Percentiles rank a stretch among this genome's conserved stretches.
Evolutionary conservation across 1,140 invertebrate species (phyloP).

Genomic region (Reticulitermes speratus): DNA sequence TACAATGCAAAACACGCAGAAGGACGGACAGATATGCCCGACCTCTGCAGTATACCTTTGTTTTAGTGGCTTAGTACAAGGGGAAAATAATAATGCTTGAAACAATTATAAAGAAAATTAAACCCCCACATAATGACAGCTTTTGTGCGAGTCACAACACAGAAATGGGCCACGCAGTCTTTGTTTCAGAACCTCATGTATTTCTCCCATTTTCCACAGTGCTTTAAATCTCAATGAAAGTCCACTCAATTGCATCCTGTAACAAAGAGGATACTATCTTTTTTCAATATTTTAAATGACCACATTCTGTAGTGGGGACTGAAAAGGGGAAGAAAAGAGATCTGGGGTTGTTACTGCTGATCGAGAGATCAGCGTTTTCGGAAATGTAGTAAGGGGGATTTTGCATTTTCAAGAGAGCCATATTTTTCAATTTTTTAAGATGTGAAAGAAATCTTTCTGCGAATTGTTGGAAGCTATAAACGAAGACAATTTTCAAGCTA

Average conservation of each 20-base stretch:
- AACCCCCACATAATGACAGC: no score
- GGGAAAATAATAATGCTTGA: no score
- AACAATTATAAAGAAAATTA: no score
- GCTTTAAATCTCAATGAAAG: slow-evolving; percentile 7
- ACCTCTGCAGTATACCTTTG: no score
- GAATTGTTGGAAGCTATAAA: no score
- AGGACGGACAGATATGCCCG: no score
- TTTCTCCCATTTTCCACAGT: background rate
- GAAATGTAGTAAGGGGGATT: background rate
- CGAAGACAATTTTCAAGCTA: no score
- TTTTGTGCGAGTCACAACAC: no score
- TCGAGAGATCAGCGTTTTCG: background rate
- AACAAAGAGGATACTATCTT: background rate
- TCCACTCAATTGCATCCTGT: background rate
- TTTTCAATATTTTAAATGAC: slow-evolving; percentile 18
- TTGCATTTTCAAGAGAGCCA: background rate
- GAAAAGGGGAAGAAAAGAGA: background rate
- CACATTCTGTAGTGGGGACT: background rate
- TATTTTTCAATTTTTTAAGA: background rate
- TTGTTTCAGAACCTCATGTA: background rate
- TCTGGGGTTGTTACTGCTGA: background rate
- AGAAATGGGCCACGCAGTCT: no score
- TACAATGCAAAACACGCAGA: no score
- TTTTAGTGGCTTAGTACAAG: no score
- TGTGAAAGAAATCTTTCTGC: background rate